Percentiles rank a stretch among this genome's conserved stretches.
Evolutionary conservation across 2,888 invertebrate genomes (phyloP).

Genomic region (Apotomis capreana): DNA sequence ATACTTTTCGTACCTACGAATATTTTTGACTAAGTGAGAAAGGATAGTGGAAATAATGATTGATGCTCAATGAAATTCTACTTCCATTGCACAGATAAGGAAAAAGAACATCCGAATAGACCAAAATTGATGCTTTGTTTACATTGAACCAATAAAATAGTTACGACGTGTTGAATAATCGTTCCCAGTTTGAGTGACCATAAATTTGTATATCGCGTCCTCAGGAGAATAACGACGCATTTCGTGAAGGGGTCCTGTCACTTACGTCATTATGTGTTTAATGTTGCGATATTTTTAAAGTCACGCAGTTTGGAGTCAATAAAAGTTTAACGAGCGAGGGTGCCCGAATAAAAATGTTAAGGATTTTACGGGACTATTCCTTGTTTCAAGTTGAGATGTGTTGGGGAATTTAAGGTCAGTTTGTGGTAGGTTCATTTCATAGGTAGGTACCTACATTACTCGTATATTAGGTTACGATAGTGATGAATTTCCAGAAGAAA

Average conservation of each 20-base stretch:
- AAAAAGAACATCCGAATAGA: constrained; percentile 55
- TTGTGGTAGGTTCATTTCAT: not conserved
- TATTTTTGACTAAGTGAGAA: not conserved
- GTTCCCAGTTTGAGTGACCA: constrained; percentile 80
- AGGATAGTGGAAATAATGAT: not conserved
- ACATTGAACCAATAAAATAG: constrained; percentile 79
- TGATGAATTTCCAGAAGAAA: too few species aligned
- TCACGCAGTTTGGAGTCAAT: constrained; percentile 80
- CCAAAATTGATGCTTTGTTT: constrained; percentile 77
- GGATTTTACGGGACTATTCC: constrained; percentile 59
- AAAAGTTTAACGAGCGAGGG: constrained; percentile 81
- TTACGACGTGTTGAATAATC: constrained; percentile 83
- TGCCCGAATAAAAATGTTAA: constrained; percentile 74
- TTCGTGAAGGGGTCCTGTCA: not conserved
- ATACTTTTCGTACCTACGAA: too few species aligned
- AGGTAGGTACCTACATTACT: too few species aligned
- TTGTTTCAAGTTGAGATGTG: constrained; percentile 50
- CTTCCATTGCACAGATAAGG: constrained; percentile 21
- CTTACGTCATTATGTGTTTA: not conserved
- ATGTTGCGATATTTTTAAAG: constrained; percentile 70
- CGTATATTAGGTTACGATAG: too few species aligned
- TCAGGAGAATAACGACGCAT: not conserved
- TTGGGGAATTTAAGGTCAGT: constrained; percentile 10
- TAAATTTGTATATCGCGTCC: constrained; percentile 72
- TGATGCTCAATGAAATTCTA: constrained; percentile 2